Evolutionary conservation across 2,797 vertebrate genomes (phyloP).

Genomic region (Coracias cyanogaster): DNA sequence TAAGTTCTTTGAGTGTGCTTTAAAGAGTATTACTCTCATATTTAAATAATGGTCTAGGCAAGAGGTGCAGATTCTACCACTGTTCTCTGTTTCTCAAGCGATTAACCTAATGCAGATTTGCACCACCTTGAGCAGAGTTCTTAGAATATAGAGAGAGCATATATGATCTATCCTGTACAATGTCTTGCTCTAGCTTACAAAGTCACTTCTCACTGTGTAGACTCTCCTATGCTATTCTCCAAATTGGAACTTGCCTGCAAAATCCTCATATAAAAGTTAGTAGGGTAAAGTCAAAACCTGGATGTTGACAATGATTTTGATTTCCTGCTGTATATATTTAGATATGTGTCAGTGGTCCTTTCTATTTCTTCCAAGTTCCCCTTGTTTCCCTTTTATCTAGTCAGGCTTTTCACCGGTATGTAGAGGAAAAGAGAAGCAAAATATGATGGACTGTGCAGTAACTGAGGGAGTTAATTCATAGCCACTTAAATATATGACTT

Average conservation of each 20-base stretch:
- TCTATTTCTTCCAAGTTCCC: not conserved
- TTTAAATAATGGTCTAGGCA: not conserved
- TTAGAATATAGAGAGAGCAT: not conserved
- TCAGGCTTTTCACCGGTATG: not conserved
- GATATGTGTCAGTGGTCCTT: not conserved
- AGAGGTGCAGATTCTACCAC: not conserved
- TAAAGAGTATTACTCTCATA: not conserved
- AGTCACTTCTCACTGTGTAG: not conserved
- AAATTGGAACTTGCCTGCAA: not conserved
- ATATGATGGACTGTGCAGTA: not conserved
- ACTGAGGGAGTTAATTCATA: conserved; percentile 30
- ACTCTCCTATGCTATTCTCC: not conserved
- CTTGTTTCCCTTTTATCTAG: not conserved
- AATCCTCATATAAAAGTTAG: not conserved
- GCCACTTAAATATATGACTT: conserved; percentile 10
- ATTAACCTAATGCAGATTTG: not conserved
- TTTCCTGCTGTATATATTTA: not conserved
- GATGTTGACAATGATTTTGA: not conserved
- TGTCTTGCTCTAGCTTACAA: not conserved
- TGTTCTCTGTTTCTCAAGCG: not conserved
- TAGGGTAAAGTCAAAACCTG: not conserved
- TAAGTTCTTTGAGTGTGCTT: not conserved
- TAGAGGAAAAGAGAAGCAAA: not conserved
- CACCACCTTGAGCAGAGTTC: not conserved
- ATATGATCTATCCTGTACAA: not conserved